These are phyloP conservation scores for Perdita meconis DNA, from an alignment of 2,888 invertebrate species.

Conservation along the genomic window DNA sequence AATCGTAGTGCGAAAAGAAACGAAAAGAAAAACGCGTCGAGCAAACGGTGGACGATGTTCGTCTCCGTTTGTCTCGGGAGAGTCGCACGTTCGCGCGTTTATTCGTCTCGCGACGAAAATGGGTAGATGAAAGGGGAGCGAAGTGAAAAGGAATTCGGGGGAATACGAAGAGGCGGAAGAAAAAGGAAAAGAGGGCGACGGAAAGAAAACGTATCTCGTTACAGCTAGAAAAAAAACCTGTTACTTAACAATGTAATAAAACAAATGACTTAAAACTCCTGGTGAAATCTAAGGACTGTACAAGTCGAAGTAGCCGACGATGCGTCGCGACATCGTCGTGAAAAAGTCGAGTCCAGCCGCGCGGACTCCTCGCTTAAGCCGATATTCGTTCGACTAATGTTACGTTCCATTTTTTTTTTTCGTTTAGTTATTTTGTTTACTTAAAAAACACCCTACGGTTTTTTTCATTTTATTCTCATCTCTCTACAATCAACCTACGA, in stretches of 20 bases:
- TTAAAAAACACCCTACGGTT: slow-evolving; percentile 81
- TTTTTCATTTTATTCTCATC: slow-evolving; percentile 68
- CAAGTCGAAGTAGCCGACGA: slow-evolving; percentile 80
- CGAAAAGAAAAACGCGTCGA: slow-evolving; percentile 34
- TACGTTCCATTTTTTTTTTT: slow-evolving; percentile 44
- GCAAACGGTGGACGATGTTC: slow-evolving; percentile 39
- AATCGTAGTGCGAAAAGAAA: slow-evolving; percentile 56
- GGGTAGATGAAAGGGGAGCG: slow-evolving; percentile 34
- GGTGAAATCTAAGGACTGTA: slow-evolving; percentile 79
- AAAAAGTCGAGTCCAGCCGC: slow-evolving; percentile 64
- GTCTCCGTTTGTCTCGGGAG: slow-evolving; percentile 37
- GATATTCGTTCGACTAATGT: slow-evolving; percentile 75
- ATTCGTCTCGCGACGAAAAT: slow-evolving; percentile 28
- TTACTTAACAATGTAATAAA: slow-evolving; percentile 81
- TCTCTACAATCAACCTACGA: slow-evolving; percentile 71
- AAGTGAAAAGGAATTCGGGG: not conserved
- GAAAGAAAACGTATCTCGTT: slow-evolving; percentile 61
- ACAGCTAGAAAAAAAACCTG: slow-evolving; percentile 64
- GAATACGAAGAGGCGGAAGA: not conserved
- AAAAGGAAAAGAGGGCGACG: slow-evolving; percentile 24
- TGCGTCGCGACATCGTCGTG: slow-evolving; percentile 71
- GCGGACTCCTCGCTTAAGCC: slow-evolving; percentile 77
- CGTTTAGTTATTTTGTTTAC: slow-evolving; percentile 58
- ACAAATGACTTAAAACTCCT: slow-evolving; percentile 78
- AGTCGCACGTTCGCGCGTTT: slow-evolving; percentile 48